Conservation (phyloP, 1,140 invertebrate genomes). For the Conus ventricosus region DNA sequence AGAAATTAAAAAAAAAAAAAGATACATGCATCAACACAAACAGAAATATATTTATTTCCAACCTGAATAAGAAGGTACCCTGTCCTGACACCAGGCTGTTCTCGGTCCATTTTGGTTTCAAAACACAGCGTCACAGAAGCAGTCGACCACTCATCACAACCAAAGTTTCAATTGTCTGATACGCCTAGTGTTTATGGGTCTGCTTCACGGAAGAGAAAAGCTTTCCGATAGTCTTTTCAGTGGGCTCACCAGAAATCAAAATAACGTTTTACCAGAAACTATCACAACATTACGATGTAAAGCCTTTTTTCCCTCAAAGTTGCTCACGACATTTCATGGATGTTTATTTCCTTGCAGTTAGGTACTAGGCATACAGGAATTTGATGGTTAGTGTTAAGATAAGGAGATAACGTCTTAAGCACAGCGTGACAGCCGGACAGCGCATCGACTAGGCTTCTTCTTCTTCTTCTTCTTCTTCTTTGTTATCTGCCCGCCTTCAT, state of each 20-base stretch:
- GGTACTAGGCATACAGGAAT: no score
- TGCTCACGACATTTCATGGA: no score
- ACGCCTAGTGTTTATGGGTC: neutral
- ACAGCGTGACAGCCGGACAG: no score
- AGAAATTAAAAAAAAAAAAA: no score
- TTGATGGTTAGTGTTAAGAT: no score
- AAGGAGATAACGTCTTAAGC: no score
- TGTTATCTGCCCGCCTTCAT: no score
- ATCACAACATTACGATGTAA: neutral
- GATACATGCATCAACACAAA: no score
- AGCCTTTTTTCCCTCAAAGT: no score
- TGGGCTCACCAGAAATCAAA: neutral
- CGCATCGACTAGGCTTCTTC: no score
- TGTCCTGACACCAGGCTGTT: constrained; percentile 17
- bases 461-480: no score
- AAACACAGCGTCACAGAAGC: neutral
- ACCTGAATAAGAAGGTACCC: constrained; percentile 34
- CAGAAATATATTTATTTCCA: neutral
- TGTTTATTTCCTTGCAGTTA: no score
- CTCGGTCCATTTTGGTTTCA: constrained; percentile 19
- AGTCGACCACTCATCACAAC: neutral
- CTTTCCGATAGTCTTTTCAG: neutral
- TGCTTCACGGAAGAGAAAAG: neutral
- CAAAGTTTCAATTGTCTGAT: neutral
- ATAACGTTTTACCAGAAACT: neutral